A percentile compares a stretch with the other conserved stretches of the same genome.
Evolutionary conservation across 1,140 invertebrate species (phyloP).

Genomic region (Homalodisca vitripennis): DNA sequence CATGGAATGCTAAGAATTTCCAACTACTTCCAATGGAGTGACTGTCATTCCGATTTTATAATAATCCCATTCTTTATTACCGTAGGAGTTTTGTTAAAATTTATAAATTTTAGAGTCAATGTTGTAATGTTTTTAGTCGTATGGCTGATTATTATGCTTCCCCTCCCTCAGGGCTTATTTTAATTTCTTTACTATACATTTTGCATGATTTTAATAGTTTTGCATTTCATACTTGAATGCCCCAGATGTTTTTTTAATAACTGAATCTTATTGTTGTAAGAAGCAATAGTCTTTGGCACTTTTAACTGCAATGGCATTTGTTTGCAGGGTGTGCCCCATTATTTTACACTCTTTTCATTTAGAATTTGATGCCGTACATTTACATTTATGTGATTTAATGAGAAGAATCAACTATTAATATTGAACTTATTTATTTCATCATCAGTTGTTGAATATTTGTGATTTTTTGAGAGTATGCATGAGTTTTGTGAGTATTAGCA

Average conservation of each 20-base stretch:
- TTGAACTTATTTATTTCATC: no score
- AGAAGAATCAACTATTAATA: no score
- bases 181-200: slow-evolving; percentile 11
- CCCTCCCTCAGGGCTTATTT: not conserved
- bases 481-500: no score
- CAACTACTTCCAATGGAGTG: not conserved
- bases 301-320: no score
- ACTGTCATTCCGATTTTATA: not conserved
- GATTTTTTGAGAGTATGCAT: no score
- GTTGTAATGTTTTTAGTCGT: not conserved
- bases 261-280: slow-evolving; percentile 6
- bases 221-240: not conserved
- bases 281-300: no score
- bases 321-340: no score
- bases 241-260: slow-evolving; percentile 15
- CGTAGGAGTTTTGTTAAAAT: not conserved
- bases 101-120: not conserved
- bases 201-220: slow-evolving; percentile 17
- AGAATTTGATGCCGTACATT: no score
- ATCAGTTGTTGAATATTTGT: no score
- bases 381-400: no score
- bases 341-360: no score
- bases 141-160: not conserved
- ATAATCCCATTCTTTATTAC: not conserved
- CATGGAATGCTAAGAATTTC: not conserved